Base-by-base conservation (phyloP, 2,888 invertebrate genomes). In the Aporophyla nigra region DNA sequence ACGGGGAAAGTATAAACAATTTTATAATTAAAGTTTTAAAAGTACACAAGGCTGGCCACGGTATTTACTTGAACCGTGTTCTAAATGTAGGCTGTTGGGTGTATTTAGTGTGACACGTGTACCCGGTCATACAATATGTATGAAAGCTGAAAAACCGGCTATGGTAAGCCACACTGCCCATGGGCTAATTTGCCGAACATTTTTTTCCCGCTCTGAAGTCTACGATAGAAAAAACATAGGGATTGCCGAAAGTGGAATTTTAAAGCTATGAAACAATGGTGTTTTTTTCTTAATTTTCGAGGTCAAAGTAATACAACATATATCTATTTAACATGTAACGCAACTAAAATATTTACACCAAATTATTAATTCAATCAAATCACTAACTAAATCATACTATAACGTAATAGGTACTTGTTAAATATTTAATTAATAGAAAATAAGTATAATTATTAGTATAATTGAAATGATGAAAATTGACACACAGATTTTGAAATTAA, bases 101-200 rank as follows among this genome's bases (percentile, higher is more conserved):
- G 27, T 82, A 63, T 74, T 74, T 82, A 56, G 46, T 27, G 12
- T 58, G 63, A 49, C 74, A 69, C 76, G 69, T 59, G 49, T 62
- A 7, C 12, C n/a, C 4, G 10, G 10, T 9, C 74, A 84, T 84
- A 67, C 71, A 79, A 74, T 79, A 84, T 84, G 72, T 61, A 82
- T 78, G n/a, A 5, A 54, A 1, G n/a, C 12, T 24, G 4, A 49
- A 3, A 16, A 59, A 1, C 10, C 19, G 12, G n/a, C 14, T n/a
- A 6, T 40, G 56, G 58, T 54, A 14, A 68, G 16, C 51, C 51
- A 53, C 27, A 33, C 3, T 1, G 3, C 5, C 3, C 2, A 53
- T 7, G 12, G 33, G 1, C 12, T 21, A 24, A 46, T 5, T n/a
- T 27, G n/a, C 9, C 1, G 16, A 46, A 56, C 16, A 40, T 9